phyloP scores from a whole-genome alignment of 2,113 vertebrate genomes.

The Chroicocephalus ridibundus region DNA sequence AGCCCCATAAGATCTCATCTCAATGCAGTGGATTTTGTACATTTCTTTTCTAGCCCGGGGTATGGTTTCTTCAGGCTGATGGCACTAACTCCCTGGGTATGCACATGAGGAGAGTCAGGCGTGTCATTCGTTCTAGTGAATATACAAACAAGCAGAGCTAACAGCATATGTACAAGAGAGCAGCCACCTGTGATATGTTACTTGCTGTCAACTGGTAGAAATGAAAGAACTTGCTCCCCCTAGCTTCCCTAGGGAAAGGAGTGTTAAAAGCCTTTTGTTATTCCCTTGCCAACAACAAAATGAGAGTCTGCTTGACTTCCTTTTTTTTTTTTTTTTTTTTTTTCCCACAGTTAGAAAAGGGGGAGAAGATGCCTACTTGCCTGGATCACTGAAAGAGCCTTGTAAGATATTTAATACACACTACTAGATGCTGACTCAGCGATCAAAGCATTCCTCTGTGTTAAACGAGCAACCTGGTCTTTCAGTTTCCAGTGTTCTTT shows the following conservation, averaged over 20 bases:
- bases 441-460: background rate
- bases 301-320: background rate
- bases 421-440: background rate
- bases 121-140: background rate
- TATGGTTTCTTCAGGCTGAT: background rate
- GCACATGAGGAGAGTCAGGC: background rate
- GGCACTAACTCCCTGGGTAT: background rate
- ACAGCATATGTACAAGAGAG: background rate
- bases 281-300: background rate
- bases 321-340: background rate
- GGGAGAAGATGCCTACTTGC: background rate
- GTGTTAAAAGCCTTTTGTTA: background rate
- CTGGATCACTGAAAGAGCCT: background rate
- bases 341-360: background rate
- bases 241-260: background rate
- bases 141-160: background rate
- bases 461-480: background rate
- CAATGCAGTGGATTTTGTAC: background rate
- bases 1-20: background rate
- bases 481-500: background rate
- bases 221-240: background rate
- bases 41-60: background rate
- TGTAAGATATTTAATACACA: background rate
- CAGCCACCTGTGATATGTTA: background rate
- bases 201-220: background rate